Base-by-base conservation (phyloP, 2,797 vertebrate genomes). In the Brachyalestes nurse region DNA sequence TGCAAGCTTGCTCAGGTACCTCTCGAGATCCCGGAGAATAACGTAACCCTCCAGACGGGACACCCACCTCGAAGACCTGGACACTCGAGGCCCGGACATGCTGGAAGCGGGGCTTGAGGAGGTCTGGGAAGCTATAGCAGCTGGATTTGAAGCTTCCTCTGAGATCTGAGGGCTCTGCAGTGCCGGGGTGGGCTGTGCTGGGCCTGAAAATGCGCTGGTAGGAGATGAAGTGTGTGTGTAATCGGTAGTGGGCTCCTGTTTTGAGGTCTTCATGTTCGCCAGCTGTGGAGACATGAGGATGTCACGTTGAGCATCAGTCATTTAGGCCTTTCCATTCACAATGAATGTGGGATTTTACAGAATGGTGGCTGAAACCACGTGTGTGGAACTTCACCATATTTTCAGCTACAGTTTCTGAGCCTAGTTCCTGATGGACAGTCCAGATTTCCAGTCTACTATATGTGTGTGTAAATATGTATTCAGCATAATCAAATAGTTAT, bases 1-100 rank as follows among this genome's bases (percentile, higher is more conserved):
- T 6, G 92, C 89, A 72, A 95, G 86, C 85, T 88, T 93, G 61
- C 83, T 89, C 82, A 96, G 90, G 86, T 93, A 96, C n/a, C 88
- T 88, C 42, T 95, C 87, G 23, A 96, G 91, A 84, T 95, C 93
- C 55, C 93, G 89, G 66, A 96, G 89, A 74, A 95, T 88, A 82
- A 96, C 77, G 82, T 94, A 95, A 14, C 93, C 93, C 75, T 93
- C 92, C 82, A 94, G 84, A 16, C 84, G 84, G 14, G 86, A 89
- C 62, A 87, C 80, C 94, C 94, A 96, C 0, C 53, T 45, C 0
- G 88, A 90, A 16, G 75, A 79, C 8, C 70, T 42, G 8, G 58
- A 53, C 1, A 75, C 51, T 2, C 12, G 45, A 57, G 69, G 60
- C 38, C 5, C 61, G 17, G 28, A 34, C 25, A 42, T 55, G 51